Evolutionary conservation across 1,140 invertebrate genomes (phyloP), one percentile per base, ranked within the genome.

Genomic region (Nasonia vitripennis): DNA sequence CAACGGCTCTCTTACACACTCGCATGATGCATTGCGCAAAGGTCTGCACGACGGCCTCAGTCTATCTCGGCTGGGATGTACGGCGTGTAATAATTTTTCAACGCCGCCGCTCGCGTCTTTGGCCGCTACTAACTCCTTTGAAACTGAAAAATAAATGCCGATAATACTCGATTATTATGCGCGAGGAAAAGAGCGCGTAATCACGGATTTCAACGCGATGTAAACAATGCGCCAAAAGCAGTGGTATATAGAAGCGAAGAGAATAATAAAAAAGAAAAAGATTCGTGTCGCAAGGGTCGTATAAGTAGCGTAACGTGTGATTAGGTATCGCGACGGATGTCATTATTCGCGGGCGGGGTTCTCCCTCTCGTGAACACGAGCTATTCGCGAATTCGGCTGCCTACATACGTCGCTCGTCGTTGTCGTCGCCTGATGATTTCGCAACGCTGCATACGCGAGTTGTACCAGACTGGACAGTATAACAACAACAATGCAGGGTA

Each of bases 371-470:
- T 5, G 48, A 31, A 17, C 1, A 27, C 27, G 31, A 51, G 41
- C 41, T 45, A 17, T 51, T 51, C 48, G 48, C 14, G 55, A 62
- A 62, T 62, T 62, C 55, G 55, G 55, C 55, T 62, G 55, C 55
- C 1, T 62, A 62, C 12, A 51, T 11, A 17, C 12, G 12, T 17
- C 14, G 48, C 12, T 51, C 6, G 41, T 10, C 41, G 41, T 7
- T 1, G 41, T 45, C 41, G 41, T 45, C 7, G 41, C n/a, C 51
- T 3, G 41, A 20, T 34, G 45, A 20, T 71, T 82, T 82, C 80
- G 17, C 80, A 81, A 81, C 41, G 4, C 7, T 67, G 48, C 41
- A 7, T 78, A 68, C 78, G 45, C 77, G 78, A 14, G 68, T 20
- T 17, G 20, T 20, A 77, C 78, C 34, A 45, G 62, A 5, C 74